Base-by-base conservation (phyloP, 2,888 invertebrate species). In the Lepidonotus clava region DNA sequence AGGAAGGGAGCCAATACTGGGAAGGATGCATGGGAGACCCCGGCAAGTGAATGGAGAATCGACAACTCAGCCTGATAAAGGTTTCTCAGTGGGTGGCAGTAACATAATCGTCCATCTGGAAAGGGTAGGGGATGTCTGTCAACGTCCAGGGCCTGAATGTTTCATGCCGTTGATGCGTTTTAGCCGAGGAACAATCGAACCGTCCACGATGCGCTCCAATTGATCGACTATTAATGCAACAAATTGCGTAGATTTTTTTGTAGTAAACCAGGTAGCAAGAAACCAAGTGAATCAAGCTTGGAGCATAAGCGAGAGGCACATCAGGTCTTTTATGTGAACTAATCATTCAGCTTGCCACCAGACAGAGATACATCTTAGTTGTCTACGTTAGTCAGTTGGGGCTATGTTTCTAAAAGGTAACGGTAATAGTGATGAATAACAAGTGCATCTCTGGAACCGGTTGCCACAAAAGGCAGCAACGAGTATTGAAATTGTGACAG, bases 81-180 rank as follows among this genome's bases (percentile, higher is more conserved):
- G 21, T 34, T 71, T 71, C 34, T 24, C 4, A 18, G 36, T 71
- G 71, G 71, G 71, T 38, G 71, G 36, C 18, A n/a, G 71, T 36
- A 34, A 71, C 71, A 36, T 71, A 71, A 71, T 71, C 71, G 71
- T 71, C 71, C 71, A 71, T 71, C 38, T 71, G 36, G 36, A 71
- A 66, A 34, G 28, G 32, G 32, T 21, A 34, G 32, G 6, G 11
- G 18, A n/a, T 36, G 36, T 71, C 71, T 71, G 71, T 71, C 71
- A 71, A 71, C 71, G 71, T 71, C 36, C 46, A 21, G 71, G 4
- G 34, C 71, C n/a, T 71, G 36, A 71, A 71, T 71, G 36, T 71
- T 71, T 71, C 71, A 71, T 71, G 71, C 1, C 71, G 38, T 71
- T 38, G 71, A 71, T 71, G 71, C 38, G 71, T 38, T 71, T 18